phyloP scores from a whole-genome alignment of 1,140 invertebrate genomes.

The Habropoda laboriosa region DNA sequence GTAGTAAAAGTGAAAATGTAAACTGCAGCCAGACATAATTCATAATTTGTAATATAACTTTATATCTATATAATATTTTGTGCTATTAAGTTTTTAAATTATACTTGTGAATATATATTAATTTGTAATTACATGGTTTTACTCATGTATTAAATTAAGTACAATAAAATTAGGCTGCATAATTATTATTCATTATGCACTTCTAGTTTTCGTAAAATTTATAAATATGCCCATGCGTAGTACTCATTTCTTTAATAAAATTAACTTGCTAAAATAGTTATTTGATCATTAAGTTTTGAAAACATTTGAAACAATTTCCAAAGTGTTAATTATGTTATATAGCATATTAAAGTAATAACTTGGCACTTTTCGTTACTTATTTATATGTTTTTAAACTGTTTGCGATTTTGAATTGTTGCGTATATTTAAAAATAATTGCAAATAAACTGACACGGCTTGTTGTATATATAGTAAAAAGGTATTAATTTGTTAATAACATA shows the following conservation, averaged over 20 bases:
- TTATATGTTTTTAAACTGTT: neutral
- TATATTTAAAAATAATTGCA: conserved; percentile 5
- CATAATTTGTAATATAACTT: conserved; percentile 6
- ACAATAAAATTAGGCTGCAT: conserved; percentile 16
- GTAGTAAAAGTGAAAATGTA: neutral
- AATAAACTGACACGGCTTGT: neutral
- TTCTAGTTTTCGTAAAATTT: neutral
- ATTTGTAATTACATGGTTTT: neutral
- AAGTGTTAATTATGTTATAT: conserved; percentile 22
- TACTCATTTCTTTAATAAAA: conserved; percentile 10
- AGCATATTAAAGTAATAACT: conserved; percentile 16
- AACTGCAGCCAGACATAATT: neutral
- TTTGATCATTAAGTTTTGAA: conserved; percentile 27
- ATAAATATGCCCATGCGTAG: neutral
- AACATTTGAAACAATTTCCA: conserved; percentile 45
- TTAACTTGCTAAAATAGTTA: conserved; percentile 20
- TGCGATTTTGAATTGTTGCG: neutral
- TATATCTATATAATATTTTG: conserved; percentile 11
- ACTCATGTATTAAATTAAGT: conserved; percentile 34
- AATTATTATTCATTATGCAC: conserved; percentile 15
- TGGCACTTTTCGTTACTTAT: conserved; percentile 33
- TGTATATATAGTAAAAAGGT: neutral
- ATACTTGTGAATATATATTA: conserved; percentile 26
- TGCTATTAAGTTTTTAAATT: conserved; percentile 7
- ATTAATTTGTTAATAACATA: conserved; percentile 24